A percentile compares a stretch with the other conserved stretches of the same genome.
Conservation (phyloP, 1,140 invertebrate species). For the Caerostris extrusa region DNA sequence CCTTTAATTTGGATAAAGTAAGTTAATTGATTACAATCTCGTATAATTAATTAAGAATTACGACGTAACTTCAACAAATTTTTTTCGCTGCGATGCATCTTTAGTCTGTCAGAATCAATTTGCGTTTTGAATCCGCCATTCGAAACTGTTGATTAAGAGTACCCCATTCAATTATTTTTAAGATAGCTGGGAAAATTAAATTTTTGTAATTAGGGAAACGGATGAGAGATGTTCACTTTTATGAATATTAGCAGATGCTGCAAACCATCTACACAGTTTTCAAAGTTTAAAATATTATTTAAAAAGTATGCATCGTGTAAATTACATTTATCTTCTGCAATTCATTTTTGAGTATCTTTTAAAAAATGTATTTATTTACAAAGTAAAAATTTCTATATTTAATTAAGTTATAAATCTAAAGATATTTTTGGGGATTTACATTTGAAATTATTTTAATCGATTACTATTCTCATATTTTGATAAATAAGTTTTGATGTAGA, state of each 20-base stretch:
- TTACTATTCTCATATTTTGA: too few species aligned
- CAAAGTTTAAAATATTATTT: background rate
- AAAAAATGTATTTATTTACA: too few species aligned
- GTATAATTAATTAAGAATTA: conserved; percentile 21
- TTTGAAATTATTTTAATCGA: too few species aligned
- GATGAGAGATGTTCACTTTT: background rate
- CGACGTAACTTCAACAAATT: background rate
- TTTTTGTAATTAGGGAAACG: background rate
- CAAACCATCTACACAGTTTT: background rate
- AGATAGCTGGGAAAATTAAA: background rate
- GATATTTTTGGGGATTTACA: too few species aligned
- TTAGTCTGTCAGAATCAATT: background rate
- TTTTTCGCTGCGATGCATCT: background rate
- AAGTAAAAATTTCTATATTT: too few species aligned
- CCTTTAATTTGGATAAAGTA: background rate
- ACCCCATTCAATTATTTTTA: background rate
- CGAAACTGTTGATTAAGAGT: background rate
- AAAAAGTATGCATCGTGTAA: background rate
- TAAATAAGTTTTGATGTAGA: too few species aligned
- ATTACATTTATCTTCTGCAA: background rate
- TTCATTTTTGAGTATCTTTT: background rate
- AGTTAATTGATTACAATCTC: conserved; percentile 20
- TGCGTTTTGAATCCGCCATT: background rate
- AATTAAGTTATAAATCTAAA: too few species aligned
- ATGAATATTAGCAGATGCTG: background rate